Conservation (phyloP, 2,113 vertebrate species). For the Tiliqua scincoides region DNA sequence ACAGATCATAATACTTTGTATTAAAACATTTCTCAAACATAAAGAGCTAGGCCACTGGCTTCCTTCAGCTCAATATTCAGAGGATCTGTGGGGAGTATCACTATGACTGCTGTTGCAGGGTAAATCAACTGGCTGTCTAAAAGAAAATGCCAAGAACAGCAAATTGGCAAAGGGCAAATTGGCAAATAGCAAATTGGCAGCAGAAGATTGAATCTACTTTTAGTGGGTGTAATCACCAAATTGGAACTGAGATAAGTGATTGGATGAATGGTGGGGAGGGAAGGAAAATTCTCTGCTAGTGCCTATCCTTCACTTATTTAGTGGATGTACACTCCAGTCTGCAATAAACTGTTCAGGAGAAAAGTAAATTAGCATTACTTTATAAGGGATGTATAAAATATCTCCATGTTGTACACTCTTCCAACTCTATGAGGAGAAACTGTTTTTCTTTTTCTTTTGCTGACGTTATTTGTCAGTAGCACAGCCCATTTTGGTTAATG, state of each 20-base stretch:
- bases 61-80: background rate
- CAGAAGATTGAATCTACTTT: constrained; percentile 5
- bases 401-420: background rate
- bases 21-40: background rate
- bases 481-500: background rate
- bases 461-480: constrained; percentile 21
- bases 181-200: background rate
- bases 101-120: background rate
- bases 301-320: background rate
- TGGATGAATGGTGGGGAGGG: background rate
- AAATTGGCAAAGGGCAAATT: too few relatives aligned
- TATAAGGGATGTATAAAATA: constrained; percentile 3
- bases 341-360: constrained; percentile 19
- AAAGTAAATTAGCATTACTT: constrained; percentile 25
- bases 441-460: constrained; percentile 21
- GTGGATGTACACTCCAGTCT: constrained; percentile 2
- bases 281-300: background rate
- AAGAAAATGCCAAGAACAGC: background rate
- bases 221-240: constrained; percentile 38
- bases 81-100: background rate
- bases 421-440: background rate
- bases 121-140: background rate
- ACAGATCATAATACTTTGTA: background rate
- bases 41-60: background rate
- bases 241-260: constrained; percentile 6